Evolutionary conservation across 2,113 vertebrate species (phyloP), one percentile per base, ranked within the genome.

Genomic region (Neotragus pygmaeus): DNA sequence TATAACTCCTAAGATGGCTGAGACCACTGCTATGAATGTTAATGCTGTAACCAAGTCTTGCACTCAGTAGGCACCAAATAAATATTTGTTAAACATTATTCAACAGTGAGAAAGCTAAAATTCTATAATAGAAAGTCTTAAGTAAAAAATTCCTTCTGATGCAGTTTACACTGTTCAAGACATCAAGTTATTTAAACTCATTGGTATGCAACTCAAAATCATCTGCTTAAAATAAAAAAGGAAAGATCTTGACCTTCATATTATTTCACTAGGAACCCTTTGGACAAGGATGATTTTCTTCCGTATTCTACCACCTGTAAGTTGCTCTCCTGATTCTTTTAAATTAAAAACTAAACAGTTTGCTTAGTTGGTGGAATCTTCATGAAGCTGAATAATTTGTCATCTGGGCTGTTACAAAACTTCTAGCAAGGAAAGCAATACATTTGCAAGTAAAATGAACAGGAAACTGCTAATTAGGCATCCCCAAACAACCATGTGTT

Each of bases 361-460:
- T 94, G 92, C 95, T 95, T 95, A 90, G 70, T 57, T 58, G 64
- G 36, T 95, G 33, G 92, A 91, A 89, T 96, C 88, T n/a, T 94
- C 89, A 70, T 30, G 89, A 89, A 91, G 83, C 94, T 84, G 86
- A 95, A 92, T 39, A 91, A 77, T 97, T 96, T 98, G 94, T 98
- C 89, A 95, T 96, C 57, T 94, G 80, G 78, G 30, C 78, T 97
- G 64, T 93, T 95, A 95, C 23, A 87, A 96, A 98, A 97, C 91
- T 97, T 96, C 75, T 49, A 93, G 94, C 86, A 33, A 94, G 89
- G 92, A 98, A 97, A 93, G 95, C 91, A 93, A 43, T 39, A 19
- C 53, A 98, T 98, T 97, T 96, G 97, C 97, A 98, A 98, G 97
- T 97, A 93, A 98, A 98, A 98, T 97, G 97, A 97, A 97, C 70